These are phyloP conservation scores for Cassiopea xamachana DNA, from an alignment of 30 jellyfish, hydroid and myxozoan genomes.

Conservation along the genomic window DNA sequence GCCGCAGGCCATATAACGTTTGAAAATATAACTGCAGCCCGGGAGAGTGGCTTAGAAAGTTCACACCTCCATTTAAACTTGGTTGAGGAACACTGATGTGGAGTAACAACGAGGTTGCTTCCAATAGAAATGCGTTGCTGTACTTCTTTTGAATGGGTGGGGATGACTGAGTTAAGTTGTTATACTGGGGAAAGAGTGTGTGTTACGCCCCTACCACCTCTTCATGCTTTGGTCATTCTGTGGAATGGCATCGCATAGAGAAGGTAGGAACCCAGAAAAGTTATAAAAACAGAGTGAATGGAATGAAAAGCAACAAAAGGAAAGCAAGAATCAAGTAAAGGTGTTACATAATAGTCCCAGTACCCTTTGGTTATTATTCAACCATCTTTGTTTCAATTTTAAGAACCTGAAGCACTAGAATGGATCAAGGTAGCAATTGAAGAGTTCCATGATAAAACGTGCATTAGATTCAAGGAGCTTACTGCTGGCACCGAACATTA, in stretches of 20 bases:
- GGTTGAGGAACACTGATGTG: no score
- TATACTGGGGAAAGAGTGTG: no score
- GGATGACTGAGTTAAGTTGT: no score
- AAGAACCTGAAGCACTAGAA: not conserved
- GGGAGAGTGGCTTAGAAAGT: no score
- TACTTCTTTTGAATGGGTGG: no score
- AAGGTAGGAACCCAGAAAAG: not conserved
- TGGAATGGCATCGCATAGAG: not conserved
- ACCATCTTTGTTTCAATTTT: not conserved
- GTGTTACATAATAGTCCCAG: not conserved
- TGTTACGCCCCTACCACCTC: not conserved
- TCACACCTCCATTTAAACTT: no score
- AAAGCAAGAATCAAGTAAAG: not conserved
- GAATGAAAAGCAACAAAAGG: not conserved
- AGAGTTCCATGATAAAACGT: not conserved
- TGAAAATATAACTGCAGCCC: no score
- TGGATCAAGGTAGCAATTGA: not conserved
- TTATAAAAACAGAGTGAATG: not conserved
- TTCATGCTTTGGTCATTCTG: not conserved
- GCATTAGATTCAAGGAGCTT: constrained; percentile 20
- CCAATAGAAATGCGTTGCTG: no score
- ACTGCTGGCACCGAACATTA: not conserved
- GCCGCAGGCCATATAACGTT: no score
- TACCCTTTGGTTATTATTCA: not conserved
- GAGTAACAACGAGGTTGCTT: no score